Evolutionary conservation across 2,888 invertebrate genomes (phyloP).

Genomic region (Girardia tigrina): DNA sequence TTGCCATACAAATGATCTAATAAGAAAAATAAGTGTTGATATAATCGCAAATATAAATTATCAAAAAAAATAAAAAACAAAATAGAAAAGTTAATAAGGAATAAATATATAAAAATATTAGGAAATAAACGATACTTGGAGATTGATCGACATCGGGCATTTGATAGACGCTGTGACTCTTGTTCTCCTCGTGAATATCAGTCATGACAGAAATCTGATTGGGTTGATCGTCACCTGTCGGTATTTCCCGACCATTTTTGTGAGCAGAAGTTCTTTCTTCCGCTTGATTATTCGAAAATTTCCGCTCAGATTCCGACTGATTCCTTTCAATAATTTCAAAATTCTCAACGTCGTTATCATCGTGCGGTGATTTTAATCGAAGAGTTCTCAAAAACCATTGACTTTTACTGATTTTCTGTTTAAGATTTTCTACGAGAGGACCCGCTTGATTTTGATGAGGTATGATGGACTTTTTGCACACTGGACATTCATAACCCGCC

Average conservation of each 20-base stretch:
- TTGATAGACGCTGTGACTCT: background rate
- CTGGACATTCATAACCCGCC: conserved; percentile 79
- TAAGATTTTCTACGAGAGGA: conserved; percentile 65
- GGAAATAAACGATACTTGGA: too few relatives aligned
- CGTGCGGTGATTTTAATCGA: background rate
- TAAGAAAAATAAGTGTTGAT: too few relatives aligned
- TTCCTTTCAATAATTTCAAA: background rate
- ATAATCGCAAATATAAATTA: too few relatives aligned
- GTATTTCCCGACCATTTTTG: background rate
- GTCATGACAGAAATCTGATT: background rate
- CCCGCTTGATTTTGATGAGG: conserved; percentile 66
- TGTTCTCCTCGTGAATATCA: background rate
- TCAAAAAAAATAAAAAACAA: too few relatives aligned
- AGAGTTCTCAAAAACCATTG: background rate
- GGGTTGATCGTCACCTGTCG: background rate
- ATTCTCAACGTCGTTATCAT: background rate
- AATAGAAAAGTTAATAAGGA: too few relatives aligned
- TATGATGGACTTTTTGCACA: conserved; percentile 64
- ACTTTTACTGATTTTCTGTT: background rate
- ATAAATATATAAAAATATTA: too few relatives aligned
- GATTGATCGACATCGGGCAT: conserved; percentile 14
- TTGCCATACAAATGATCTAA: too few relatives aligned
- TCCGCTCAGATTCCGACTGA: background rate
- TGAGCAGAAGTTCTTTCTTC: background rate
- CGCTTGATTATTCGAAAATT: background rate